A percentile compares a stretch with the other conserved stretches of the same genome.
phyloP scores from a whole-genome alignment of 1,140 invertebrate genomes.

The Neodiprion lecontei region DNA sequence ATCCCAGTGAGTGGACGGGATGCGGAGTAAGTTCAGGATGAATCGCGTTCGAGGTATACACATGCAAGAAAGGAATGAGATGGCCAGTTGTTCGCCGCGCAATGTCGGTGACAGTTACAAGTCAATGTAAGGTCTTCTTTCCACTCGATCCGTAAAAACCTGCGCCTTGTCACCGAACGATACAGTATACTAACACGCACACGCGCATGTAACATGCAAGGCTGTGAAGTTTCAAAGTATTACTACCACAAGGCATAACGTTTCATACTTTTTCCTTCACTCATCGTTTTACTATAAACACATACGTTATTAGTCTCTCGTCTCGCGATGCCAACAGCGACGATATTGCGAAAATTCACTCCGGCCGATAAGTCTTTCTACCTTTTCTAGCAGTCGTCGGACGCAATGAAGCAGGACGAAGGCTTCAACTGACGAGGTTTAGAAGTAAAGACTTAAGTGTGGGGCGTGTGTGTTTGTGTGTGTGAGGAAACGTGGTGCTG shows the following conservation, averaged over 20 bases:
- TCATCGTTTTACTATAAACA: too few species aligned
- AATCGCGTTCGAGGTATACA: background rate
- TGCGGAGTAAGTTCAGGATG: constrained; percentile 14
- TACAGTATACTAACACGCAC: background rate
- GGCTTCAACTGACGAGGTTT: too few species aligned
- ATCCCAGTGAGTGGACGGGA: constrained; percentile 42
- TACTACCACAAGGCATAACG: background rate
- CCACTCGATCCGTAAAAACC: background rate
- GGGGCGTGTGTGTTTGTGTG: too few species aligned
- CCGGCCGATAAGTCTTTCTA: too few species aligned
- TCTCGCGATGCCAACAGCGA: too few species aligned
- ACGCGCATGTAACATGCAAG: background rate
- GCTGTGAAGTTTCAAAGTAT: background rate
- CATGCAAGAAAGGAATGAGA: constrained; percentile 3
- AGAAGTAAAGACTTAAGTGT: too few species aligned
- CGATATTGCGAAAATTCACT: too few species aligned
- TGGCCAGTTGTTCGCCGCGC: constrained; percentile 19
- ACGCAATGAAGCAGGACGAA: too few species aligned
- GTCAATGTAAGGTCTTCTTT: constrained; percentile 46
- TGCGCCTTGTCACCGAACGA: background rate
- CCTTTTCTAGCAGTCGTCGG: too few species aligned
- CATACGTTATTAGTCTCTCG: too few species aligned
- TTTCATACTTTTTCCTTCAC: background rate
- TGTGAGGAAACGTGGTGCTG: too few species aligned
- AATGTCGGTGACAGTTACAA: constrained; percentile 56